Evolutionary conservation across 2,113 vertebrate species (phyloP).

Genomic region (Pteronura brasiliensis): DNA sequence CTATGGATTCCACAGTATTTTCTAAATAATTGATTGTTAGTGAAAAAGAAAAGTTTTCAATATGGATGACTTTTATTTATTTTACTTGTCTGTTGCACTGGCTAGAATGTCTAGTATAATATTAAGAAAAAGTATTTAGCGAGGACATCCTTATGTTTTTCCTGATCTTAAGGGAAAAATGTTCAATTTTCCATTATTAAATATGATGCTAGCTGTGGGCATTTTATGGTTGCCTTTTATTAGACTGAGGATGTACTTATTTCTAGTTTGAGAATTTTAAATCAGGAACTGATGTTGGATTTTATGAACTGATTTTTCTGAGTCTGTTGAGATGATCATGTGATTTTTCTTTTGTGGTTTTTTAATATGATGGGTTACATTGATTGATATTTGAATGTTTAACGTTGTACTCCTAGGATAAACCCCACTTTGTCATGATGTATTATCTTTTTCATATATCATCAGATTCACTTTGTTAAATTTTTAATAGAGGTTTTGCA

Average conservation of each 20-base stretch:
- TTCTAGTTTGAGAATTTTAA: neutral
- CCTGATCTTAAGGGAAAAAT: neutral
- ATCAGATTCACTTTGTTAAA: neutral
- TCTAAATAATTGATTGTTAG: neutral
- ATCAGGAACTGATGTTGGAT: neutral
- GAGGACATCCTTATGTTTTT: neutral
- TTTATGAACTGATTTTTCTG: neutral
- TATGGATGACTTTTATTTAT: neutral
- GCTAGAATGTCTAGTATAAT: neutral
- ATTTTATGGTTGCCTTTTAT: neutral
- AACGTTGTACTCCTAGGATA: neutral
- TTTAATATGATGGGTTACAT: neutral
- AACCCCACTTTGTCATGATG: neutral
- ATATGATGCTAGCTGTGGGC: neutral
- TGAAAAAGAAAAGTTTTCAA: neutral
- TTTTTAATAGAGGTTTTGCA: neutral
- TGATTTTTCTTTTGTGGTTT: conserved; percentile 1
- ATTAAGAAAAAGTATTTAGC: neutral
- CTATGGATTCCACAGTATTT: neutral
- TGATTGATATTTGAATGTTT: conserved; percentile 3
- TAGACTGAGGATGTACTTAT: neutral
- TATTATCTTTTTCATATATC: neutral
- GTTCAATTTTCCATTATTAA: neutral
- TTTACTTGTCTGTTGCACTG: neutral
- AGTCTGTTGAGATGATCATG: neutral